Base-by-base conservation (phyloP, 2,113 vertebrate species). In the Pluvialis apricaria region DNA sequence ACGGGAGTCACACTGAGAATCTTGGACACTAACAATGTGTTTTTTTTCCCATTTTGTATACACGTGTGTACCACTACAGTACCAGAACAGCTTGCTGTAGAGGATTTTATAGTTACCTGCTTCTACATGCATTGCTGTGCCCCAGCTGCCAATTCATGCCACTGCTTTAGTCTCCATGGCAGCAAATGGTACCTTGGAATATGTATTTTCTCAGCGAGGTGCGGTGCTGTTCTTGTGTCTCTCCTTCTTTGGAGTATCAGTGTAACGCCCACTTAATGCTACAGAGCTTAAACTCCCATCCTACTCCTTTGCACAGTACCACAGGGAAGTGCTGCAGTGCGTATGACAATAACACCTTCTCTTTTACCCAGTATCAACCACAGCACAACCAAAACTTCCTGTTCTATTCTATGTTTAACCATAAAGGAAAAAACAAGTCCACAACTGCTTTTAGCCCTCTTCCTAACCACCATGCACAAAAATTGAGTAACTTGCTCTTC, bases 21-120 rank as follows among this genome's bases (percentile, higher is more conserved):
- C 32, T 10, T 32, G 4, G 57, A 32, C 4, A 5, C 20, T 19
- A 61, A 34, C 17, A 65, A 54, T 61, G 34, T 20, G 0, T 5
- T 0, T 7, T 84, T 62, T 42, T 64, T 3, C 20, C 26, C 2
- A 9, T 62, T 86, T 88, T 13, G n/a, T n/a, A 61, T 61, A 34
- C 7, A 3, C 0, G 0, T 36, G 8, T 51, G 24, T 78, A 45
- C 36, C 17, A 42, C 21, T 18, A 11, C 16, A n/a, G 38, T 1
- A 71, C 69, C 38, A 34, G 38, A 79, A 57, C 36, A 86, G 40
- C 20, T 61, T 65, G 47, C 44, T 76, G 0, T 1, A 57, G 40
- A 83, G 34, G 9, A 54, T 88, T 64, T 42, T 7, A 18, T 8
- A 11, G 19, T 38, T 83, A 15, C 4, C 40, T 14, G 4, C 4